A percentile compares a stretch with the other conserved stretches of the same genome.
Evolutionary conservation across 2,888 invertebrate genomes (phyloP).

Genomic region (Troilus luridus): DNA sequence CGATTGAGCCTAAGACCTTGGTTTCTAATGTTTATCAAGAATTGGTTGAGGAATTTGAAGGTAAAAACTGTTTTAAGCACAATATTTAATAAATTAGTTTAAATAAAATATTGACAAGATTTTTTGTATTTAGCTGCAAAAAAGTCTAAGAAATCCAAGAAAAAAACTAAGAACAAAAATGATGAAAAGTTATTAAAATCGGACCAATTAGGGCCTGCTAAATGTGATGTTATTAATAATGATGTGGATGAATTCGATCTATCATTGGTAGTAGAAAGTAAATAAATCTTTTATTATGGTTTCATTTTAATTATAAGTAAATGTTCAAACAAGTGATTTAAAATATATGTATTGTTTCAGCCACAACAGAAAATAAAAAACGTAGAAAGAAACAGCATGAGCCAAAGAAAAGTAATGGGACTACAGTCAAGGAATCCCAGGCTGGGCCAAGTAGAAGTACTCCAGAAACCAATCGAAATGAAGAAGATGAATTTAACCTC

Average conservation of each 20-base stretch:
- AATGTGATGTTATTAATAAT: neutral
- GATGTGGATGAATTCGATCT: constrained; percentile 32
- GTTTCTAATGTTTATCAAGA: constrained; percentile 61
- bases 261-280: constrained; percentile 24
- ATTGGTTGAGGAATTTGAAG: constrained; percentile 61
- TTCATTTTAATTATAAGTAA: neutral
- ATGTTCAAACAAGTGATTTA: neutral
- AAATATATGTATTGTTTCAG: neutral
- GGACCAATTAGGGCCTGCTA: neutral
- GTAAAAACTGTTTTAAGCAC: constrained; percentile 38
- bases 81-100: neutral
- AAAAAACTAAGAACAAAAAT: neutral
- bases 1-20: constrained; percentile 59
- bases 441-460: neutral
- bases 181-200: neutral
- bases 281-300: constrained; percentile 16
- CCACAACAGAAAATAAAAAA: constrained; percentile 31
- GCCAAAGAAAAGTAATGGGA: neutral
- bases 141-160: constrained; percentile 44
- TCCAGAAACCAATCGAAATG: neutral
- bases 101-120: neutral
- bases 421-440: neutral
- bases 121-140: constrained; percentile 43
- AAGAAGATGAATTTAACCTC: constrained; percentile 57
- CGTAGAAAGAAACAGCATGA: constrained; percentile 12